Base-by-base conservation (phyloP, 2,797 vertebrate genomes). In the Nyctibius grandis region DNA sequence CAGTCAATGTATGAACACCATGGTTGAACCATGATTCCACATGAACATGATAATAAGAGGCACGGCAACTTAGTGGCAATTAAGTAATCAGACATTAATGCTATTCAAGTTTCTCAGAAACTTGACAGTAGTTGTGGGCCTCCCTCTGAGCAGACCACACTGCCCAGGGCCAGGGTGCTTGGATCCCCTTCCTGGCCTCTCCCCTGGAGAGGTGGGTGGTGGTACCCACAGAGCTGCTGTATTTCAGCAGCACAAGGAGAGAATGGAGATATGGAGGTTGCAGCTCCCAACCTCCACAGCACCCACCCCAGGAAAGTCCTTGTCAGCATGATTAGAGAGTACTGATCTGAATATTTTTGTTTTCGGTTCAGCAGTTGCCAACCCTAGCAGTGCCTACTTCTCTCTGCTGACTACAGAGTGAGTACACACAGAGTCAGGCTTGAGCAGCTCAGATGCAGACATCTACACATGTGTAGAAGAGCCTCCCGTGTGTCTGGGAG, bases 1-100 rank as follows among this genome's bases (percentile, higher is more conserved):
- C 5, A 29, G 42, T 73, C 82, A 64, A 18, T 8, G 31, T 60
- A 68, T 1, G 12, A 79, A 42, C 23, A 31, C 21, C 42, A 9
- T 0, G 15, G 1, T 0, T 70, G 33, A 91, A 63, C 9, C 0
- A 0, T 3, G 28, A 73, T 12, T 59, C 56, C 53, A 83, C 44
- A 47, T 1, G 11, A 28, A n/a, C 25, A 18, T 4, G 13, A 40
- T 0, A 15, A 5, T 14, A 36, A 76, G 38, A 3, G 11, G 11
- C n/a, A 78, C 0, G 6, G 23, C 22, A 87, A 72, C 22, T 79
- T 33, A 53, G 21, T 29, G 12, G 44, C 42, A 76, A 60, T 48
- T 68, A 53, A n/a, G 23, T 12, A 14, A 82, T 33, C 63, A 68
- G 23, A 33, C 18, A 56, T 44, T 20, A 45, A 42, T 15, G 29